A percentile compares a stretch with the other conserved stretches of the same genome.
Conservation (phyloP, 2,113 vertebrate species). For the Charina bottae region DNA sequence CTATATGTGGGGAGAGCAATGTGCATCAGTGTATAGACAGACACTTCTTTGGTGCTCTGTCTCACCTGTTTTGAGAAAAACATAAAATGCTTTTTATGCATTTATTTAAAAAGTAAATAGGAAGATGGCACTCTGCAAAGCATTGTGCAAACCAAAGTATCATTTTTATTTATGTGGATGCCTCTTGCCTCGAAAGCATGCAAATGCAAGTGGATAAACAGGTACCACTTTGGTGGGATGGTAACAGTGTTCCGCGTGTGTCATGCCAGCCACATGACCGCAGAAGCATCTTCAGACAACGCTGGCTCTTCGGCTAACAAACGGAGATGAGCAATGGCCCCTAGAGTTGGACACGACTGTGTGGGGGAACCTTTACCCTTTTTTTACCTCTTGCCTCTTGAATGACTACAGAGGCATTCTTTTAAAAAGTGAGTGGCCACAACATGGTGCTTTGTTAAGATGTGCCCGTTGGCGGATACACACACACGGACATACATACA, state of each 20-base stretch:
- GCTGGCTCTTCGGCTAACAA: too few species aligned
- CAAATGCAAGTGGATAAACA: too few species aligned
- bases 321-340: too few species aligned
- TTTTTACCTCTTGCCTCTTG: too few species aligned
- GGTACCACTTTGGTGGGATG: too few species aligned
- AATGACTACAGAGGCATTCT: neutral
- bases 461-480: neutral
- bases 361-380: too few species aligned
- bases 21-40: neutral
- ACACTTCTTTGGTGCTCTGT: neutral
- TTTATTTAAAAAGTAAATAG: neutral
- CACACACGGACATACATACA: neutral
- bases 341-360: too few species aligned
- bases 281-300: too few species aligned
- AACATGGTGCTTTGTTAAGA: neutral
- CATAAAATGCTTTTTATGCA: neutral
- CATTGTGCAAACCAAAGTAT: neutral
- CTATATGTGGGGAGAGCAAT: neutral
- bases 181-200: too few species aligned
- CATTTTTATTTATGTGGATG: neutral
- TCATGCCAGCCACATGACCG: too few species aligned
- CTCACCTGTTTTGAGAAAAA: neutral
- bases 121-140: neutral
- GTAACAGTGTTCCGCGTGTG: too few species aligned
- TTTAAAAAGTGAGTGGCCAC: neutral